These are phyloP conservation scores for Drosophila nigrodunni DNA, from an alignment of 1,140 invertebrate genomes.

Conservation along the genomic window DNA sequence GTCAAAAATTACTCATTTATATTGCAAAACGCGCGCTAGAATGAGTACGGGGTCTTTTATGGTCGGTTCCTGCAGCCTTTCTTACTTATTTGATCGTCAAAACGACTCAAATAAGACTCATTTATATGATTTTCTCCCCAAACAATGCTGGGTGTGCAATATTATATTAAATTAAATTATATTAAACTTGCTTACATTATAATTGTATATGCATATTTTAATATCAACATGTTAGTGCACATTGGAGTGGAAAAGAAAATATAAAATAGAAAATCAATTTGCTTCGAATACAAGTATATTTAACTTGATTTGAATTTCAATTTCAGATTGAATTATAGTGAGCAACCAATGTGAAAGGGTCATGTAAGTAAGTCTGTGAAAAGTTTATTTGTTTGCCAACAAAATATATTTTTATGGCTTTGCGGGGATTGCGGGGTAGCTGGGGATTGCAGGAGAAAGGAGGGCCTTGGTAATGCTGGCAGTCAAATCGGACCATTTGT, in stretches of 20 bases:
- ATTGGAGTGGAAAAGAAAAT: not conserved
- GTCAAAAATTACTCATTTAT: too few species aligned
- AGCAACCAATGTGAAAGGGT: slow-evolving; percentile 30
- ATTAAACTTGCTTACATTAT: not conserved
- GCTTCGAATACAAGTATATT: slow-evolving; percentile 20
- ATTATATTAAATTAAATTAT: not conserved
- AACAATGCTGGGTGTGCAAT: too few species aligned
- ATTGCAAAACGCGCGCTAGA: too few species aligned
- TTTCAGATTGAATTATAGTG: slow-evolving; percentile 35
- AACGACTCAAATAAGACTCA: not conserved
- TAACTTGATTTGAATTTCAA: slow-evolving; percentile 27
- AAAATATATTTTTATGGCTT: slow-evolving; percentile 34
- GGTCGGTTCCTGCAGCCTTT: too few species aligned
- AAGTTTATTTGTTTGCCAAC: slow-evolving; percentile 46
- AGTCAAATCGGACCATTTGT: slow-evolving; percentile 40
- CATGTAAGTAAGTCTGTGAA: not conserved
- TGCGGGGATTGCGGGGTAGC: not conserved
- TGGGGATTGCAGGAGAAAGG: not conserved
- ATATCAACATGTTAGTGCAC: not conserved
- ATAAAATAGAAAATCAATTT: slow-evolving; percentile 11
- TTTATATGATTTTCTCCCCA: not conserved
- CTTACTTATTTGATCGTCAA: too few species aligned
- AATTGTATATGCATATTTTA: slow-evolving; percentile 6
- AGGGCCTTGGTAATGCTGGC: not conserved
- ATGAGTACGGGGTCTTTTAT: too few species aligned